Base-by-base conservation (phyloP, 2,113 vertebrate genomes). In the Kryptolebias marmoratus region DNA sequence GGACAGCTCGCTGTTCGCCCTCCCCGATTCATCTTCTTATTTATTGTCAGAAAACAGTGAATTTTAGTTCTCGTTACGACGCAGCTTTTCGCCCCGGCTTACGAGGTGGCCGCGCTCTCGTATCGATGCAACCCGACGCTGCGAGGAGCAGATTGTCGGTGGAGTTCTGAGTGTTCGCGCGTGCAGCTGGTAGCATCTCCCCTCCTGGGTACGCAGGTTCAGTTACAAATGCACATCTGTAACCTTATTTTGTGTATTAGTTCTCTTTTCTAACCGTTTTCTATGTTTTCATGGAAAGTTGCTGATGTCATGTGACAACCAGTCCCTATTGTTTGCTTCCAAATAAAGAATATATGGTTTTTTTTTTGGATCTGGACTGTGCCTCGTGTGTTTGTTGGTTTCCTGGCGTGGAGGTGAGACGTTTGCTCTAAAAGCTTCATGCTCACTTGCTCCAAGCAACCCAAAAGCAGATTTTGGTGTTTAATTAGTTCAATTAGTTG, bases 91-190 rank as follows among this genome's bases (percentile, higher is more conserved):
- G 72, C 70, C 72, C 22, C 52, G 63, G 74, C 85, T 78, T 31
- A 69, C 62, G 44, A 78, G 76, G 73, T 11, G 73, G 79, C 58
- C 75, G 63, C 45, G 16, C 74, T 62, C 83, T 71, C 64, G 53
- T 87, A 56, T 49, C 64, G 72, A 77, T 52, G 75, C 78, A 64
- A 59, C 44, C 22, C 64, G 71, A 60, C 66, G 83, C 87, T 78
- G 79, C 77, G 73, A 42, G 68, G 80, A 73, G 58, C 80, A 84
- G 90, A 90, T 91, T 93, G 91, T 88, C 71, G 80, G 82, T 89
- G 77, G 67, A 68, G 81, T 89, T 75, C 45, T 53, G 44, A 22
- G 69, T 85, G 8, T 79, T 61, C 54, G 58, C 58, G 65, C 72
- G 87, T 88, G 82, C 85, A 84, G 88, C 88, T 87, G 82, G 84